phyloP scores from a whole-genome alignment of 1,140 invertebrate species.

The Bombus affinis region DNA sequence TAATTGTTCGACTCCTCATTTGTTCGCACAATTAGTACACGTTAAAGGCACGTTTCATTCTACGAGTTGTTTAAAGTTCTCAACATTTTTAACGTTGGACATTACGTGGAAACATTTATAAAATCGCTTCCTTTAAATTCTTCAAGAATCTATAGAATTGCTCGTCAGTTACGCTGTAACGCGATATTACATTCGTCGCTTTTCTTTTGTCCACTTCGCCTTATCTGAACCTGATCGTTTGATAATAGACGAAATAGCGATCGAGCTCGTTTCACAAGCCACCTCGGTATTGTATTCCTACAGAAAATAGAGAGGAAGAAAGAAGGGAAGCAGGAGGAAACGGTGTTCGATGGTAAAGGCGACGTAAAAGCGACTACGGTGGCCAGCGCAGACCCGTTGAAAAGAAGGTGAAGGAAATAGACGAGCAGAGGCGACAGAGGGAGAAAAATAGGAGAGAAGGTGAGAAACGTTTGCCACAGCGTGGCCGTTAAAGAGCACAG shows the following conservation, averaged over 20 bases:
- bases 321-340: background rate
- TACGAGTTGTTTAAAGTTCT: background rate
- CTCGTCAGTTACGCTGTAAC: too few relatives aligned
- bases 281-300: background rate
- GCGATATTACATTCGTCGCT: too few relatives aligned
- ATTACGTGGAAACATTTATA: too few relatives aligned
- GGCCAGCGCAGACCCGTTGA: slow-evolving; percentile 39
- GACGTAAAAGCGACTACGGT: slow-evolving; percentile 44
- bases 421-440: slow-evolving; percentile 6
- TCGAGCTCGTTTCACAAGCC: background rate
- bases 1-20: too few relatives aligned
- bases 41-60: background rate
- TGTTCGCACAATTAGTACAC: background rate
- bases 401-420: slow-evolving; percentile 18
- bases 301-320: background rate
- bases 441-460: slow-evolving; percentile 36
- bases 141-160: background rate
- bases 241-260: background rate
- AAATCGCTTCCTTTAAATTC: too few relatives aligned
- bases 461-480: slow-evolving; percentile 44
- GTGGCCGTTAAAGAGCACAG: slow-evolving; percentile 6
- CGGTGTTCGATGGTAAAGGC: slow-evolving; percentile 30
- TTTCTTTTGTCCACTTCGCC: background rate
- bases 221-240: background rate
- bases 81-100: too few relatives aligned